These are phyloP conservation scores for Oplegnathus fasciatus DNA, from an alignment of 2,113 vertebrate genomes.

Conservation along the genomic window DNA sequence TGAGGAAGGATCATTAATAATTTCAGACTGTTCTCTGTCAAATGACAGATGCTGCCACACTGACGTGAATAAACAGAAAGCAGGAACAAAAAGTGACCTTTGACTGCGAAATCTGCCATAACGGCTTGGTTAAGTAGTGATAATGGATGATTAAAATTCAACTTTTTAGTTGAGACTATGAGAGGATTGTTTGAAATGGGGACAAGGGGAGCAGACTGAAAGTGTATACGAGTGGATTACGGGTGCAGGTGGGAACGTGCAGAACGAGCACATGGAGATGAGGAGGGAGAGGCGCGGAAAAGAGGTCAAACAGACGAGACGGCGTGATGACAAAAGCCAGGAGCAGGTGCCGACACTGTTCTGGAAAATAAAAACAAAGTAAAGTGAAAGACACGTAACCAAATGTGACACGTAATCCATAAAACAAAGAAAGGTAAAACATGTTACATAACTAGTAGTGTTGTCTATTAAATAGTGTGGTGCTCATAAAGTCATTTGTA, in stretches of 20 bases:
- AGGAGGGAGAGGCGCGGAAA: slow-evolving; percentile 9
- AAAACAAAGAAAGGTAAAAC: background rate
- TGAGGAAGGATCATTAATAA: background rate
- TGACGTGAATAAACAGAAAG: slow-evolving; percentile 4
- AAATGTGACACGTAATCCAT: background rate
- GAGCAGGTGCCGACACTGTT: background rate
- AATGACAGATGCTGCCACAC: background rate
- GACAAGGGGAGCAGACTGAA: slow-evolving; percentile 47
- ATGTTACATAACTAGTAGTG: background rate
- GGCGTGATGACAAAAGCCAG: background rate
- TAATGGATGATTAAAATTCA: slow-evolving; percentile 75
- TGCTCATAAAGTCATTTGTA: background rate
- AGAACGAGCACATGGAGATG: slow-evolving; percentile 36
- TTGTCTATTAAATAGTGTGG: background rate
- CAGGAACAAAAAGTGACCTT: slow-evolving; percentile 51
- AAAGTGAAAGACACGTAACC: background rate
- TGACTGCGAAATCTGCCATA: slow-evolving; percentile 4
- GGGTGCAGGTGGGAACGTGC: slow-evolving; percentile 61
- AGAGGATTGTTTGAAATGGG: slow-evolving; percentile 71
- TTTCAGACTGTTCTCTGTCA: slow-evolving; percentile 10
- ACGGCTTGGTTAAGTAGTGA: slow-evolving; percentile 41
- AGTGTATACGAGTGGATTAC: slow-evolving; percentile 60
- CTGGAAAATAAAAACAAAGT: slow-evolving; percentile 2
- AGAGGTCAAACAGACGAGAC: slow-evolving; percentile 4
- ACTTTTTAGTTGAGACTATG: slow-evolving; percentile 32